Evolutionary conservation across 2,888 invertebrate species (phyloP), one percentile per base, ranked within the genome.

Genomic region (Pegoplata infirma): DNA sequence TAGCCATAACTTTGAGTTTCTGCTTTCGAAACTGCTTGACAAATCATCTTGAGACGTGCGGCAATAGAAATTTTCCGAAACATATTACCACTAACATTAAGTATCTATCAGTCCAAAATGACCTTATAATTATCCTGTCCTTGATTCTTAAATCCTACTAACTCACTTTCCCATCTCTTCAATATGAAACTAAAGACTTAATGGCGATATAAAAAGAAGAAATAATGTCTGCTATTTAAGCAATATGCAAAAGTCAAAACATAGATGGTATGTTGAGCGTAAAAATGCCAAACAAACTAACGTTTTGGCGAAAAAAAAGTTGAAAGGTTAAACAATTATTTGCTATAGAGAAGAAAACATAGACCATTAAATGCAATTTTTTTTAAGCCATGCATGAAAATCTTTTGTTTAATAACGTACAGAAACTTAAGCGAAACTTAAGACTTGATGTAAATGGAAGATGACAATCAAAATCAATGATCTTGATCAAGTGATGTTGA

Each of bases 261-360:
- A 66, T 32, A 55, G 25, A 16, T 53, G 17, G 21, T 53, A 23
- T 46, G 1, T 28, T 69, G 17, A 5, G 25, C 58, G 32, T 61
- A 36, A 28, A 16, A n/a, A n/a, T n/a, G n/a, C n/a, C n/a, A n/a
- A n/a, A n/a, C n/a, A n/a, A 64, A 61, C 49, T 19, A 63, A 56
- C 55, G 55, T n/a, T 5, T n/a, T 32, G 12, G 32, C 36, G 5
- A 40, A 76, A 63, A 67, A 77, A 68, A 75, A 80, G 83, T 83
- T 82, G 71, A 83, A 82, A 83, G 83, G 83, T 83, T 83, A 83
- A 81, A 83, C 82, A 83, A 83, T 83, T 83, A 83, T 83, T 83
- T 83, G 80, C 76, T 58, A 47, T 53, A 46, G 36, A 64, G 2
- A 21, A 61, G 51, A 23, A 66, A 74, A 40, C n/a, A 40, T 5